Evolutionary conservation across 2,888 invertebrate species (phyloP).

Genomic region (Lamellibrachia columna): DNA sequence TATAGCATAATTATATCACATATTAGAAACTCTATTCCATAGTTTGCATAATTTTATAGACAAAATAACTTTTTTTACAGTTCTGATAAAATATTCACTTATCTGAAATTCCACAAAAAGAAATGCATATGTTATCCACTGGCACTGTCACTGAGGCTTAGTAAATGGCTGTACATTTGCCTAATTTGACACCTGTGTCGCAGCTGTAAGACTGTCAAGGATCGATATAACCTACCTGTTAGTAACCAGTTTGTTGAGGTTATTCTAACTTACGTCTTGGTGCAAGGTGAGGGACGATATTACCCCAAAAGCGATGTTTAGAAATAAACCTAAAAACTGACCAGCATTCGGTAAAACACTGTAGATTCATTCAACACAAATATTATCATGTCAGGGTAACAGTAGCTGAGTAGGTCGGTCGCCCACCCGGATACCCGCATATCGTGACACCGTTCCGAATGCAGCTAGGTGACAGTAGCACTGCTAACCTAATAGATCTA

Average conservation of each 20-base stretch:
- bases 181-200: neutral
- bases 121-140: neutral
- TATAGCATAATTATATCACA: too few species aligned
- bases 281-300: neutral
- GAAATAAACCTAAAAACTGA: neutral
- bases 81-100: neutral
- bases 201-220: neutral
- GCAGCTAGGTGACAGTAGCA: neutral
- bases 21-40: neutral
- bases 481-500: neutral
- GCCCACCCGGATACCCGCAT: neutral
- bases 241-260: neutral
- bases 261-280: neutral
- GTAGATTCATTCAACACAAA: neutral
- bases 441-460: conserved; percentile 8
- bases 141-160: neutral
- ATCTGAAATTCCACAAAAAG: neutral
- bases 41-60: neutral
- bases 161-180: neutral
- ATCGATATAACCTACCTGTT: neutral
- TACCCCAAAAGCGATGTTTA: neutral
- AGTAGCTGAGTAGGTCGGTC: neutral
- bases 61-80: neutral
- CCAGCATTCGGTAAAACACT: neutral
- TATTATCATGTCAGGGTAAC: neutral